A percentile compares a stretch with the other conserved stretches of the same genome.
These are phyloP conservation scores for Papilio protenor DNA, from an alignment of 2,888 invertebrate species.

Conservation along the genomic window DNA sequence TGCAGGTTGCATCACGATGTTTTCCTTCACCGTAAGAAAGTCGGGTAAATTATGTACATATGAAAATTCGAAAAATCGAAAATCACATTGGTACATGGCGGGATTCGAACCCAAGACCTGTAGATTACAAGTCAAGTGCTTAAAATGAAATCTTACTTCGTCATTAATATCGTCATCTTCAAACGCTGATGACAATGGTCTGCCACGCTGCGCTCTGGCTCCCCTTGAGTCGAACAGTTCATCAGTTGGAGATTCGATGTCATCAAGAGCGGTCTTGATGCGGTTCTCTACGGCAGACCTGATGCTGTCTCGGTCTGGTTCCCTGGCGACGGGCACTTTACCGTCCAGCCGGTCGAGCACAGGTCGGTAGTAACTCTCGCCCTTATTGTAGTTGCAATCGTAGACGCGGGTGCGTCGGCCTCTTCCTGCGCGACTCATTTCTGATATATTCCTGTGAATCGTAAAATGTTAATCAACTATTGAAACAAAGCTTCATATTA, in stretches of 20 bases:
- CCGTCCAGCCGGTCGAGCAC: conserved; percentile 90
- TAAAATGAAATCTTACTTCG: conserved; percentile 71
- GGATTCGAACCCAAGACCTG: too few relatives aligned
- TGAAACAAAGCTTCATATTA: not conserved
- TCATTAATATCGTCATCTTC: conserved; percentile 79
- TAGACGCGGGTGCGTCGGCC: conserved; percentile 92
- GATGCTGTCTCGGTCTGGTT: conserved; percentile 70
- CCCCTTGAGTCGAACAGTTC: conserved; percentile 88
- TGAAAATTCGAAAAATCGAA: too few relatives aligned
- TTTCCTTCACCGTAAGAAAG: too few relatives aligned
- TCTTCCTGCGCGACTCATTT: conserved; percentile 80
- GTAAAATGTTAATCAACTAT: not conserved
- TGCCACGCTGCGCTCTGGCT: conserved; percentile 77
- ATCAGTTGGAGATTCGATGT: conserved; percentile 72
- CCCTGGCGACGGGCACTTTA: conserved; percentile 75
- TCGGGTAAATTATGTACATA: too few relatives aligned
- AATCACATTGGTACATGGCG: too few relatives aligned
- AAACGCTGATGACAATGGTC: conserved; percentile 74
- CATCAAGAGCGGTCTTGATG: conserved; percentile 69
- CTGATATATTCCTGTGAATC: conserved; percentile 48
- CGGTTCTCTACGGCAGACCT: conserved; percentile 71
- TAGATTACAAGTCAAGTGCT: too few relatives aligned
- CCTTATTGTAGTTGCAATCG: conserved; percentile 93
- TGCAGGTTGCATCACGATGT: too few relatives aligned
- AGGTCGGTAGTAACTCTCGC: conserved; percentile 92